Percentiles rank a stretch among this genome's conserved stretches.
These are phyloP conservation scores for Crossoptilon crossoptilon DNA, from an alignment of 2,797 vertebrate species.

Conservation along the genomic window DNA sequence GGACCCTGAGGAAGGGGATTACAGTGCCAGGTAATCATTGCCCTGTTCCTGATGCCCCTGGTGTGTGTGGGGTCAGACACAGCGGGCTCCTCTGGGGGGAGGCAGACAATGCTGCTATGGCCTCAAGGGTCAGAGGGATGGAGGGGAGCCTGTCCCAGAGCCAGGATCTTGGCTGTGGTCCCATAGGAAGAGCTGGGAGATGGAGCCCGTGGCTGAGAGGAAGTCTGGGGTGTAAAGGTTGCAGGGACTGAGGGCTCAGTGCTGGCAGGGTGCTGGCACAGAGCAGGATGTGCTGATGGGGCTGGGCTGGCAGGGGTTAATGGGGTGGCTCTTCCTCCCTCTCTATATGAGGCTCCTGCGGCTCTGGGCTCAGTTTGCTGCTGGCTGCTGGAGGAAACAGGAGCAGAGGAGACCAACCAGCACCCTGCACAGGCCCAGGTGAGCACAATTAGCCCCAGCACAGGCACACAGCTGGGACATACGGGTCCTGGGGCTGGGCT, in stretches of 20 bases:
- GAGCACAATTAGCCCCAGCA: not conserved
- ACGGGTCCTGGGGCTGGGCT: not conserved
- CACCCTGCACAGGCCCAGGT: conserved; percentile 12
- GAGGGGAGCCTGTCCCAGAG: not conserved
- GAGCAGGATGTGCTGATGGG: not conserved
- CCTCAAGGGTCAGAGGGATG: not conserved
- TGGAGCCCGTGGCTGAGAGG: not conserved
- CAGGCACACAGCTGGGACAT: not conserved
- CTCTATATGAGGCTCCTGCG: conserved; percentile 19
- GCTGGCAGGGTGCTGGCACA: not conserved
- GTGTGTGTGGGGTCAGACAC: not conserved
- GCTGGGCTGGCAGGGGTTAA: conserved; percentile 22
- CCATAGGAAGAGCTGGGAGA: not conserved
- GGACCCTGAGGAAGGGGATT: not conserved
- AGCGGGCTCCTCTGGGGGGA: not conserved
- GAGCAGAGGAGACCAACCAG: not conserved
- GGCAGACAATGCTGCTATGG: not conserved
- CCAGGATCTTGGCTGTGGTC: not conserved
- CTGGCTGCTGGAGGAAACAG: not conserved
- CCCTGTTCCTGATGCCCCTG: not conserved
- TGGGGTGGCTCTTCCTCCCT: conserved; percentile 55
- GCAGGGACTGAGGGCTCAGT: not conserved
- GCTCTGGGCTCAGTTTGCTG: not conserved
- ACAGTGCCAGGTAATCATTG: not conserved
- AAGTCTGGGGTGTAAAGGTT: not conserved